Base-by-base conservation (phyloP, 2,113 vertebrate genomes). In the Xiphias gladius region DNA sequence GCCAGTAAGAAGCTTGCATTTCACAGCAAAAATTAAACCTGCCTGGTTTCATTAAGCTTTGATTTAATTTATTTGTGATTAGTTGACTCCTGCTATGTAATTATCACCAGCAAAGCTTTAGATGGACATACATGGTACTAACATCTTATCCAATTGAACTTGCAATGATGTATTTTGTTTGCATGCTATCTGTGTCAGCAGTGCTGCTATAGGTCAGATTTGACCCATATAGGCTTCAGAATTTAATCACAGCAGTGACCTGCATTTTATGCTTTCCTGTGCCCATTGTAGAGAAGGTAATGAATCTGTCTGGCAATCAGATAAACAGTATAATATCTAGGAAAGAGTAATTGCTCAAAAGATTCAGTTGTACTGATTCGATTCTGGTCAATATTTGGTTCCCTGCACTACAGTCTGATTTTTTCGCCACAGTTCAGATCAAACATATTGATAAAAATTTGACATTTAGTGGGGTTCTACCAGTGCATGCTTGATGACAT, bases 241-340 rank as follows among this genome's bases (percentile, higher is more conserved):
- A 76, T 73, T 57, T 43, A 86, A 86, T 77, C 67, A 73, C 46
- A 55, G 61, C 62, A 30, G 26, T 77, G 84, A 86, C 78, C 78
- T 80, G 59, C 64, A 75, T 85, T 75, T 72, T 30, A 52, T 80
- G 54, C 28, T 43, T 76, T 22, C 26, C 59, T 59, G 26, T 76
- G 14, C n/a, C 37, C 30, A 80, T 71, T 73, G 62, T 46, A 55
- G 67, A 55, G 28, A 68, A 67, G 37, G 55, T 63, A 72, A 73
- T 82, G 62, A 63, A 81, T 76, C 73, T 73, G 32, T 62, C 37
- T 77, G 73, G 41, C 59, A 67, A 67, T 86, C 73, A 78, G 55
- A 82, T 82, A 63, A 82, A 82, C 63, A 73, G 32, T 46, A 17
- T n/a, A 46, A 20, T 73, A 77, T 86, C 55, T 77, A 24, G 73